Percentiles rank a stretch among this genome's conserved stretches.
Conservation (phyloP, 2,888 invertebrate genomes). For the Nephrotoma appendiculata region DNA sequence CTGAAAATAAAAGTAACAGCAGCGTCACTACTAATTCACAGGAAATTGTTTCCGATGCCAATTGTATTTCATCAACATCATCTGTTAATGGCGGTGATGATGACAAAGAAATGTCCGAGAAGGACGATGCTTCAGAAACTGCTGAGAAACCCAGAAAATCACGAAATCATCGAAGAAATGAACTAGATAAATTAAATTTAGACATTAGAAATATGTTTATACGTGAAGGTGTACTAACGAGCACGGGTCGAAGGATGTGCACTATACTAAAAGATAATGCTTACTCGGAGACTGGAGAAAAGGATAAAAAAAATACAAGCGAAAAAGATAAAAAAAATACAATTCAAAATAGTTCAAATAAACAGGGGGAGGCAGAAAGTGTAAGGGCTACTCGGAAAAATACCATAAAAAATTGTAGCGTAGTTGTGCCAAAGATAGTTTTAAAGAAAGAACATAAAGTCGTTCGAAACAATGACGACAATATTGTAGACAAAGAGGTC, state of each 20-base stretch:
- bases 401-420: neutral
- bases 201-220: constrained; percentile 52
- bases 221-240: constrained; percentile 40
- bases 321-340: neutral
- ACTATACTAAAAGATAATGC: constrained; percentile 30
- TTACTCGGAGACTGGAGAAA: neutral
- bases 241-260: constrained; percentile 43
- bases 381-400: neutral
- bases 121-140: constrained; percentile 12
- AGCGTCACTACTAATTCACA: neutral
- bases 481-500: neutral
- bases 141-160: constrained; percentile 7
- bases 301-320: neutral
- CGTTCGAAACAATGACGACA: neutral
- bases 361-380: neutral
- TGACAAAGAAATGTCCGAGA: neutral
- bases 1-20: constrained; percentile 9
- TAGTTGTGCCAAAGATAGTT: neutral
- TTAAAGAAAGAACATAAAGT: constrained; percentile 7
- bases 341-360: neutral
- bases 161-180: constrained; percentile 22
- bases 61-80: neutral
- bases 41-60: neutral
- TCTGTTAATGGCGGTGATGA: constrained; percentile 4
- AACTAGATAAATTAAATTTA: constrained; percentile 45